Conservation (phyloP, 2,113 vertebrate species). For the Atrichornis clamosus region DNA sequence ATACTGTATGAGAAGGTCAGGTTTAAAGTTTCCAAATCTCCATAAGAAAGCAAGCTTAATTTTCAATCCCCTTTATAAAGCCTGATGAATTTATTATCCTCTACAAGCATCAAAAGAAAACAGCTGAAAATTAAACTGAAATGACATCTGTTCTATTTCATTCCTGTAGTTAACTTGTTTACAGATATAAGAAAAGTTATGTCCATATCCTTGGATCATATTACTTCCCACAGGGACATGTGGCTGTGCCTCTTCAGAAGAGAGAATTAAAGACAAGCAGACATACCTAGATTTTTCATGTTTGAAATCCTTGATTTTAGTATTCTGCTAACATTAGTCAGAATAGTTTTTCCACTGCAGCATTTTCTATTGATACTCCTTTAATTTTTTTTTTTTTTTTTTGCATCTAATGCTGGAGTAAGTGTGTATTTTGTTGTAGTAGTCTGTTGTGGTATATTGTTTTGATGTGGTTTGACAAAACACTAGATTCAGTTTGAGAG, state of each 20-base stretch:
- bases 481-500: background rate
- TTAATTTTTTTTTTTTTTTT: background rate
- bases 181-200: constrained; percentile 29
- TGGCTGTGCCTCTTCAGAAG: background rate
- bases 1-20: constrained; percentile 75
- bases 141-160: background rate
- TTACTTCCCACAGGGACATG: constrained; percentile 1
- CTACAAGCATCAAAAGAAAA: constrained; percentile 20
- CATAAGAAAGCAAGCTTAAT: constrained; percentile 61
- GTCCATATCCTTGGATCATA: background rate
- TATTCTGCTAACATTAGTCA: background rate
- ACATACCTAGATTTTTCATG: background rate
- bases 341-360: background rate
- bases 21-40: constrained; percentile 71
- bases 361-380: background rate
- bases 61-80: constrained; percentile 36
- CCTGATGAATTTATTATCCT: constrained; percentile 46
- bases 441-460: background rate
- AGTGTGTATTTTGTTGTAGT: background rate
- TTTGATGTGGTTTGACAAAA: background rate
- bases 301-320: background rate
- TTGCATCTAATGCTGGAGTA: background rate
- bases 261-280: background rate
- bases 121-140: constrained; percentile 45
- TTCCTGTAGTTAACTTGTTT: constrained; percentile 44